These are phyloP conservation scores for Pyrrhura leucotis DNA, from an alignment of 2,797 vertebrate genomes.

Conservation along the genomic window DNA sequence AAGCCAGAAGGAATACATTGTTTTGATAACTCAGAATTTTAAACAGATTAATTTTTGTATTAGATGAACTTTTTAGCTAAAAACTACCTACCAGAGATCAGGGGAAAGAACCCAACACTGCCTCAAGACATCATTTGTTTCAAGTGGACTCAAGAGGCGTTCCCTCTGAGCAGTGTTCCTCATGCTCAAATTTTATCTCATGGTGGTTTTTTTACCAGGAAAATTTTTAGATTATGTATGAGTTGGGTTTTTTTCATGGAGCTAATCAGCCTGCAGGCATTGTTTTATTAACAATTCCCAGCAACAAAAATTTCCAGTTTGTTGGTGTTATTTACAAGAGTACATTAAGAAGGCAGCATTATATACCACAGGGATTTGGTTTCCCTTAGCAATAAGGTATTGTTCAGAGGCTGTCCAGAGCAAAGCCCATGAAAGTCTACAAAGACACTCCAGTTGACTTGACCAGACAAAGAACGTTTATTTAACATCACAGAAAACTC, in stretches of 20 bases:
- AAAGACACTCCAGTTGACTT: background rate
- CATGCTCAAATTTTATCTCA: background rate
- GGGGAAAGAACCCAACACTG: background rate
- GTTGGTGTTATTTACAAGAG: conserved; percentile 15
- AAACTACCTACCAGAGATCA: background rate
- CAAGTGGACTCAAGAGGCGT: conserved; percentile 8
- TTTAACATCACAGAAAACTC: background rate
- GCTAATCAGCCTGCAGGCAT: conserved; percentile 15
- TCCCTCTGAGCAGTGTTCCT: conserved; percentile 27
- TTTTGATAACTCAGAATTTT: background rate
- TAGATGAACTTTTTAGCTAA: background rate
- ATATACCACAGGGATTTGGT: background rate
- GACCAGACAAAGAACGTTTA: background rate
- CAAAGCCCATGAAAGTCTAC: background rate
- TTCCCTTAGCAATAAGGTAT: background rate
- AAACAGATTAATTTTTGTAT: background rate
- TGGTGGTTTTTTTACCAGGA: background rate
- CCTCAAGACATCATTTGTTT: background rate
- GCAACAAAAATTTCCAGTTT: conserved; percentile 10
- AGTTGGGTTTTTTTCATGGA: conserved; percentile 22
- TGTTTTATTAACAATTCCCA: background rate
- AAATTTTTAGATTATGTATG: conserved; percentile 22
- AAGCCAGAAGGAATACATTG: background rate
- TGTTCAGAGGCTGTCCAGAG: background rate
- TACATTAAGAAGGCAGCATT: background rate